These are phyloP conservation scores for Nymphicus hollandicus DNA, from an alignment of 2,113 vertebrate genomes.

Conservation along the genomic window DNA sequence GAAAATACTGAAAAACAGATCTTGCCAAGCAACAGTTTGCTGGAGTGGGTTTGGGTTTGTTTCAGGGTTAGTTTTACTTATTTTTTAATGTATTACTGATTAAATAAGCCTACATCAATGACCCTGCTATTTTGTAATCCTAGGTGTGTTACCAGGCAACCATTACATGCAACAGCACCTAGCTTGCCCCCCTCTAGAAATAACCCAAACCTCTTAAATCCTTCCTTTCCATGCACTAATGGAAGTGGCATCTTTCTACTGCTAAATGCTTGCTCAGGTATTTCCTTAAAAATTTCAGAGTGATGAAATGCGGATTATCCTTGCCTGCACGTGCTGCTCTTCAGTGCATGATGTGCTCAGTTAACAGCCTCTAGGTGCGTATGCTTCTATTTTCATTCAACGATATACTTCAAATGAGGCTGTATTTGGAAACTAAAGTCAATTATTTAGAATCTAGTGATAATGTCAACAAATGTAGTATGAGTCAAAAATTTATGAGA, in stretches of 20 bases:
- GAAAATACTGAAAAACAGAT: background rate
- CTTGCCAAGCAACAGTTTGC: background rate
- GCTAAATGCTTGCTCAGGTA: background rate
- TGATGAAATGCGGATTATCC: background rate
- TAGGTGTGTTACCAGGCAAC: conserved; percentile 33
- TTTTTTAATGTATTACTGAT: background rate
- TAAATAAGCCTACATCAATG: background rate
- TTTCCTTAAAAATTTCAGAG: background rate
- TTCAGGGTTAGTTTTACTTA: background rate
- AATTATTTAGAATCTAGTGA: background rate
- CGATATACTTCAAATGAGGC: background rate
- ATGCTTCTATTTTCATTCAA: background rate
- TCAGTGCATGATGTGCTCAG: background rate
- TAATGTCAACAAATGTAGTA: background rate
- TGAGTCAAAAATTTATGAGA: background rate
- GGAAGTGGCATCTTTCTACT: background rate
- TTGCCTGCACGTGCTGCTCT: background rate
- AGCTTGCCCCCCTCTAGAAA: background rate
- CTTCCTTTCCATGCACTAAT: background rate
- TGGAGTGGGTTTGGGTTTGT: background rate
- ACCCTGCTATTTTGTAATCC: background rate
- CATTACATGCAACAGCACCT: background rate
- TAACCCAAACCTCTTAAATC: background rate
- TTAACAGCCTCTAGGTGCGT: background rate
- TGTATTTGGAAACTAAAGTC: background rate